Evolutionary conservation across 1,140 invertebrate species (phyloP), one percentile per base, ranked within the genome.

Genomic region (Pollicipes pollicipes): DNA sequence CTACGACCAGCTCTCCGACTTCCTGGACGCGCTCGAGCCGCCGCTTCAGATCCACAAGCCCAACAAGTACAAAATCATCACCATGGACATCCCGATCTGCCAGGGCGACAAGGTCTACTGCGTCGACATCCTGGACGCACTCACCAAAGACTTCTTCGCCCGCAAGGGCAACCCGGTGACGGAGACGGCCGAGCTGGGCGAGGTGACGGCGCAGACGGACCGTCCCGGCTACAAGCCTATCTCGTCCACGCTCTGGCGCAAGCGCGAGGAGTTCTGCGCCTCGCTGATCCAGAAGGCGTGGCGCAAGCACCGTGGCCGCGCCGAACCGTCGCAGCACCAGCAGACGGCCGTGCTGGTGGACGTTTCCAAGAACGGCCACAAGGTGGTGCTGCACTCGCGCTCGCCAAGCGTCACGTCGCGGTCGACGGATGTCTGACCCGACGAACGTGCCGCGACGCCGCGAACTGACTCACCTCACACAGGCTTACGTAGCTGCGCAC

Each of bases 21-120:
- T 98, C 82, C 81, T 98, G 67, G 93, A 98, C 80, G 91, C 93
- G 71, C 84, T 96, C 68, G 93, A 96, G 80, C 90, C 91, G 69
- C 93, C 93, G 72, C 82, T 96, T 72, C 91, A 96, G 82, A 95
- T 98, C 75, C 93, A 95, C 79, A 97, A 97, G 81, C 95, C 95
- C 68, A 98, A 98, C 81, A 95, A 97, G 83, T 97, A 96, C 82
- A 96, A 97, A 85, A 94, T 98, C 77, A 92, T 97, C 78, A 93
- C 91, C 76, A 94, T 98, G 90, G 94, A 98, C 81, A 97, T 98
- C 79, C 91, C 95, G 69, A 98, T 98, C 79, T 98, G 95, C 84
- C 93, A 95, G 82, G 91, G 89, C 66, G 95, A 98, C 82, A 85
- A 90, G 81, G 93, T 96, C 86, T 96, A 93, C 84, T 98, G 95